Percentiles rank a stretch among this genome's conserved stretches.
Evolutionary conservation across 2,797 vertebrate species (phyloP).

Genomic region (Bradypodion pumilum): DNA sequence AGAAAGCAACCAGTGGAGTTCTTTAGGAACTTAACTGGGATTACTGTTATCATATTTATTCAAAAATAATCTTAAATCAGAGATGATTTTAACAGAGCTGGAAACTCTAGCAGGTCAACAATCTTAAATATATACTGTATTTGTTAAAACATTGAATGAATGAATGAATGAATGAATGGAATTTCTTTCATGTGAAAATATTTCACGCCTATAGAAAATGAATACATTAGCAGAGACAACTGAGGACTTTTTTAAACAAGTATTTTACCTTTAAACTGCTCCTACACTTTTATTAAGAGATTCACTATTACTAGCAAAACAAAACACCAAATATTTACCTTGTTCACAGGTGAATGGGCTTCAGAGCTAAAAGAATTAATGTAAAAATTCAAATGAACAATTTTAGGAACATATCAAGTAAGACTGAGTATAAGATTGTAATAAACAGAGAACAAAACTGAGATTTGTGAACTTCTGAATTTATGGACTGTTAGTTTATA

Average conservation of each 20-base stretch:
- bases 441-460: background rate
- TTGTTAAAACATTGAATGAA: too few relatives aligned
- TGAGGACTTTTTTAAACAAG: background rate
- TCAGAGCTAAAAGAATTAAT: constrained; percentile 76
- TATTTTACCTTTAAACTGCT: background rate
- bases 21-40: background rate
- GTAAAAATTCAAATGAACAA: constrained; percentile 24
- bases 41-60: background rate
- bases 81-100: background rate
- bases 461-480: background rate
- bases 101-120: too few relatives aligned
- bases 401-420: constrained; percentile 27
- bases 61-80: background rate
- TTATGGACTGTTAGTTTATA: background rate
- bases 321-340: constrained; percentile 71
- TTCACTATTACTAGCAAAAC: constrained; percentile 1
- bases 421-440: background rate
- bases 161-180: background rate
- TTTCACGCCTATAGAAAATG: background rate
- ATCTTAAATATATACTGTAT: too few relatives aligned
- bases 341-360: constrained; percentile 81
- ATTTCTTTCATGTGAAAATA: background rate
- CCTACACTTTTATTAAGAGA: background rate
- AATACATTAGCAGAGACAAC: background rate
- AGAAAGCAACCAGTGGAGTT: background rate